phyloP scores from a whole-genome alignment of 1,140 invertebrate species.

The Melipona quadrifasciata region DNA sequence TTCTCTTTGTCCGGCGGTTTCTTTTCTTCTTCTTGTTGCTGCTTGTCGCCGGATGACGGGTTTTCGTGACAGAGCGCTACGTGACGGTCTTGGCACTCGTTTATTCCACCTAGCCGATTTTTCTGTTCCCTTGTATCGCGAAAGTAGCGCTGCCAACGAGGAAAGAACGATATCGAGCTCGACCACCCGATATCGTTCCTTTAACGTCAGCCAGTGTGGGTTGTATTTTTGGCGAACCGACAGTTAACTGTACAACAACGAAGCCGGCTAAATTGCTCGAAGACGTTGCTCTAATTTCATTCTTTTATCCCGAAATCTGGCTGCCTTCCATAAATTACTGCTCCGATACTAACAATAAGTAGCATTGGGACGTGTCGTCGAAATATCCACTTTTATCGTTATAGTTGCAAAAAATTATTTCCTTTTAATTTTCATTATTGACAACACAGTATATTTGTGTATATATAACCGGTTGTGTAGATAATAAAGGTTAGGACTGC shows the following conservation, averaged over 20 bases:
- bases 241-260: background rate
- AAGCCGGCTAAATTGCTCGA: slow-evolving; percentile 1
- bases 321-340: background rate
- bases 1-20: slow-evolving; percentile 4
- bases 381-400: background rate
- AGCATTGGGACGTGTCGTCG: background rate
- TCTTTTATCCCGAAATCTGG: background rate
- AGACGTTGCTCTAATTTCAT: background rate
- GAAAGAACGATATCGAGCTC: slow-evolving; percentile 13
- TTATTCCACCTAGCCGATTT: background rate
- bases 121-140: slow-evolving; percentile 30
- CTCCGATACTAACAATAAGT: no score
- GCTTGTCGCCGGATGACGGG: slow-evolving; percentile 35
- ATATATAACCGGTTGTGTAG: background rate
- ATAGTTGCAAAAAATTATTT: background rate
- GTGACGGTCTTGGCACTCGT: slow-evolving; percentile 10
- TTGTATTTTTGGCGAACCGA: slow-evolving; percentile 10
- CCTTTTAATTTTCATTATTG: no score
- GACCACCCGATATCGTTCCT: slow-evolving; percentile 41
- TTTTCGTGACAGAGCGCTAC: slow-evolving; percentile 27
- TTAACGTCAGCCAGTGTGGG: slow-evolving; percentile 19
- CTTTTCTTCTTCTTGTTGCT: slow-evolving; percentile 1
- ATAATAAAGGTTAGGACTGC: background rate
- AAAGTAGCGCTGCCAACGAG: slow-evolving; percentile 23
- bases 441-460: no score